Evolutionary conservation across 1,140 invertebrate species (phyloP).

Genomic region (Plectus sambesii): DNA sequence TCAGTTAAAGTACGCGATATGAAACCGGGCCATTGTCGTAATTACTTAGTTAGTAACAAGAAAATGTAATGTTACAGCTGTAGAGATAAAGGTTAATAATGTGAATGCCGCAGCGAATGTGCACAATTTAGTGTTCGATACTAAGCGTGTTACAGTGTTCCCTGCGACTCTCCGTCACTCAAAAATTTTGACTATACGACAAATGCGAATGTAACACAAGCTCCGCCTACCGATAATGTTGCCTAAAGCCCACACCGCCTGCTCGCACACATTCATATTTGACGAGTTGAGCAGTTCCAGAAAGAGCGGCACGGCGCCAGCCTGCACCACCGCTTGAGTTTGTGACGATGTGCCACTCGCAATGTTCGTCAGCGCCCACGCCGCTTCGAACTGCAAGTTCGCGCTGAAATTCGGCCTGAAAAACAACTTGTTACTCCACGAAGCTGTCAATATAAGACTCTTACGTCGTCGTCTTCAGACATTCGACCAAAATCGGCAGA

Average conservation of each 20-base stretch:
- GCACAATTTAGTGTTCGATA: too few relatives aligned
- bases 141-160: too few relatives aligned
- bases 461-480: conserved; percentile 72
- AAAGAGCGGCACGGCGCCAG: conserved; percentile 86
- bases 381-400: conserved; percentile 90
- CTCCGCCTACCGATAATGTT: conserved; percentile 84
- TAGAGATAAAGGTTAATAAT: too few relatives aligned
- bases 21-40: too few relatives aligned
- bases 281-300: conserved; percentile 72
- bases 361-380: conserved; percentile 98
- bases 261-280: conserved; percentile 95
- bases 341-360: conserved; percentile 90
- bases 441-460: conserved; percentile 27
- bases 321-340: conserved; percentile 84
- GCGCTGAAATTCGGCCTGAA: conserved; percentile 55
- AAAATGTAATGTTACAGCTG: too few relatives aligned
- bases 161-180: too few relatives aligned
- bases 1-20: too few relatives aligned
- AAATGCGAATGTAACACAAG: too few relatives aligned
- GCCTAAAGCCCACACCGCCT: conserved; percentile 94
- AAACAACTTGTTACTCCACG: conserved; percentile 18
- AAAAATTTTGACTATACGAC: background rate
- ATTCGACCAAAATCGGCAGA: conserved; percentile 79
- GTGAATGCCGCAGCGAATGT: too few relatives aligned
- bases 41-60: too few relatives aligned